Percentiles rank a stretch among this genome's conserved stretches.
Conservation (phyloP, 2,113 vertebrate species). For the Charadrius vociferus region DNA sequence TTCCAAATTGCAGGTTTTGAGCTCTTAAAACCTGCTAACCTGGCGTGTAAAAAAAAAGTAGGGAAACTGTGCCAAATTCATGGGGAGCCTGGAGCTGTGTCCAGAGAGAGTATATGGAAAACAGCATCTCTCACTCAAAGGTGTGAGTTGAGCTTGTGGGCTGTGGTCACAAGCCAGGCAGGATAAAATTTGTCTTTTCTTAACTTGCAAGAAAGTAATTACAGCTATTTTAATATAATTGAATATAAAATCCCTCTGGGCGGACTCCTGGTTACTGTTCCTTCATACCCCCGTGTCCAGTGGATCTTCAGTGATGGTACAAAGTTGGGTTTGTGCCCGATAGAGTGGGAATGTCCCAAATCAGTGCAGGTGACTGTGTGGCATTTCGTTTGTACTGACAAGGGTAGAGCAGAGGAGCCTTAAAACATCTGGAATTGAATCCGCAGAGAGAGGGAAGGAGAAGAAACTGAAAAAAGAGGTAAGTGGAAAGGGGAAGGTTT, state of each 20-base stretch:
- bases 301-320: background rate
- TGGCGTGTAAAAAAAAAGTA: background rate
- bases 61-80: background rate
- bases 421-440: background rate
- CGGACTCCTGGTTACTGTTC: background rate
- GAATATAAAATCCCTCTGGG: background rate
- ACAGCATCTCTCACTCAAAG: background rate
- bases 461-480: background rate
- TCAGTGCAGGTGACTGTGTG: background rate
- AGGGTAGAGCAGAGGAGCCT: background rate
- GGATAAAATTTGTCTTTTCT: background rate
- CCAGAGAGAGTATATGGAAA: background rate
- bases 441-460: background rate
- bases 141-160: background rate
- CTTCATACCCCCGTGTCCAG: rapidly evolving
- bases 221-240: background rate
- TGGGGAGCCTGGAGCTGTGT: background rate
- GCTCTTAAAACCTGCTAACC: background rate
- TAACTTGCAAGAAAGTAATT: background rate
- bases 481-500: background rate
- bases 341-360: background rate
- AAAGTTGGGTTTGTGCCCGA: background rate
- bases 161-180: background rate
- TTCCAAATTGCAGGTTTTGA: background rate
- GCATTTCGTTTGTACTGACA: background rate